These are phyloP conservation scores for Helicoverpa armigera DNA, from an alignment of 1,140 invertebrate species.

Conservation along the genomic window DNA sequence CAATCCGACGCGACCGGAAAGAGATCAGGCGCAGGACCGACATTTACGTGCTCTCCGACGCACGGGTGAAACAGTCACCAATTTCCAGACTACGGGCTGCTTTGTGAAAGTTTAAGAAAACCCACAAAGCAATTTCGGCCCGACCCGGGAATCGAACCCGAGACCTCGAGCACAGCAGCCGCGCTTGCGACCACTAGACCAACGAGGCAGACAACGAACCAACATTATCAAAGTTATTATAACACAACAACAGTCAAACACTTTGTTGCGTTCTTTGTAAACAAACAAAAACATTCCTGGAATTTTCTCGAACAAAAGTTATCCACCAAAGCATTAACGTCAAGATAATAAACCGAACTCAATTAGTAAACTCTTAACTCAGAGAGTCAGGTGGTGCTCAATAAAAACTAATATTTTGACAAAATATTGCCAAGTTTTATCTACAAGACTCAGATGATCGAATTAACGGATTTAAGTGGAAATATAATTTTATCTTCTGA, in stretches of 20 bases:
- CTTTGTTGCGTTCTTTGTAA: not conserved
- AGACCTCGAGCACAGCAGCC: too few species aligned
- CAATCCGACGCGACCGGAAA: too few species aligned
- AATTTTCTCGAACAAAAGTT: not conserved
- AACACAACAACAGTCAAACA: not conserved
- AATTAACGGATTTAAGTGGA: constrained; percentile 1
- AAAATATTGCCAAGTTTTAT: constrained; percentile 12
- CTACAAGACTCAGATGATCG: not conserved
- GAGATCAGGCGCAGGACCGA: too few species aligned
- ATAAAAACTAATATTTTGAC: constrained; percentile 35
- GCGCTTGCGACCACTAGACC: too few species aligned
- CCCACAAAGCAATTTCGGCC: too few species aligned
- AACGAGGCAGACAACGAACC: too few species aligned
- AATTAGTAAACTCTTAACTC: constrained; percentile 1
- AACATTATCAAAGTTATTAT: too few species aligned
- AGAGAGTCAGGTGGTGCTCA: constrained; percentile 1
- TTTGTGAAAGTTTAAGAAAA: too few species aligned
- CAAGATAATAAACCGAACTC: constrained; percentile 24
- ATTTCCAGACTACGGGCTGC: too few species aligned
- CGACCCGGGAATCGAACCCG: too few species aligned
- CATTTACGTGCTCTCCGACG: too few species aligned
- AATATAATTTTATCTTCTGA: constrained; percentile 6
- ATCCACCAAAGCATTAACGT: constrained; percentile 13
- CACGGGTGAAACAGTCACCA: too few species aligned
- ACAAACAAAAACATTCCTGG: not conserved